Percentiles rank a stretch among this genome's conserved stretches.
phyloP scores from a whole-genome alignment of 2,113 vertebrate species.

The Nymphicus hollandicus region DNA sequence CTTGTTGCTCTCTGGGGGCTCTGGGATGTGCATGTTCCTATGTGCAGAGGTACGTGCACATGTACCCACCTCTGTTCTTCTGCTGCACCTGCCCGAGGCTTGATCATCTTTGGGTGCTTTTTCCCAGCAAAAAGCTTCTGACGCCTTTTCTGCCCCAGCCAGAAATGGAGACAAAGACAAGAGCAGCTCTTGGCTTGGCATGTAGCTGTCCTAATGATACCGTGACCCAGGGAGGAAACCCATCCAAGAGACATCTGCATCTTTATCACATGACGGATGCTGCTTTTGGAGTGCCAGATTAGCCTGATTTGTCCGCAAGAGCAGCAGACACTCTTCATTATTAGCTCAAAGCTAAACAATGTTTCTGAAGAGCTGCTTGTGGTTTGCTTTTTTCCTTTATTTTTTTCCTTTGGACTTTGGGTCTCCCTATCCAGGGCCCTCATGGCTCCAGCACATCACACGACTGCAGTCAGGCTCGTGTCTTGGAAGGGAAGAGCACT shows the following conservation, averaged over 20 bases:
- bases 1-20: neutral
- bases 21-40: neutral
- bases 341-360: neutral
- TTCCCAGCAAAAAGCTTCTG: neutral
- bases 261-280: neutral
- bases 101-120: neutral
- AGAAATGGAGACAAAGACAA: neutral
- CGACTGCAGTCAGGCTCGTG: neutral
- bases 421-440: neutral
- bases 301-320: neutral
- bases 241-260: conserved; percentile 5
- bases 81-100: neutral
- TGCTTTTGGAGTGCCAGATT: neutral
- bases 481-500: neutral
- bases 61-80: neutral
- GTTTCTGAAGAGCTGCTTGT: neutral
- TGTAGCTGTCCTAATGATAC: neutral
- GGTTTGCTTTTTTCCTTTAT: neutral
- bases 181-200: neutral
- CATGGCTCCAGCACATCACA: neutral
- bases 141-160: neutral
- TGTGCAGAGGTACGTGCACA: neutral
- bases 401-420: neutral
- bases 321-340: neutral
- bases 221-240: neutral